phyloP scores from a whole-genome alignment of 1,140 invertebrate species.

The Eufriesea mexicana region DNA sequence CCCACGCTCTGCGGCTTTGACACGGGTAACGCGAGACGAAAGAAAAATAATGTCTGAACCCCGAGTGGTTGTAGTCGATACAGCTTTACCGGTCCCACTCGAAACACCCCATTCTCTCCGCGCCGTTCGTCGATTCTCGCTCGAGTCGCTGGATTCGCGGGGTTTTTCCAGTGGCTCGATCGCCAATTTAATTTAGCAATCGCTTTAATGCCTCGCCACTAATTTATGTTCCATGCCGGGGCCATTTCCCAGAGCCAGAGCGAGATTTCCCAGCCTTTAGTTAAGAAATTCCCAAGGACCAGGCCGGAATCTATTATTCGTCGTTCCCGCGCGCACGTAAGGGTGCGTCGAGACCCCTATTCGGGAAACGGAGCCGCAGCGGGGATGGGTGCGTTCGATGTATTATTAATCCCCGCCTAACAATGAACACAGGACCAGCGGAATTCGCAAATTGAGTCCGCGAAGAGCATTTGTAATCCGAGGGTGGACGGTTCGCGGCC shows the following conservation, averaged over 20 bases:
- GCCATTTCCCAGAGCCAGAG: neutral
- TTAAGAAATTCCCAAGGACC: constrained; percentile 27
- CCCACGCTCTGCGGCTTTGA: constrained; percentile 63
- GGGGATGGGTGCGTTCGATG: constrained; percentile 53
- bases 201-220: neutral
- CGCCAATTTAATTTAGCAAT: neutral
- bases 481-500: neutral
- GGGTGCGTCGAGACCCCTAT: neutral
- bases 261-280: constrained; percentile 5
- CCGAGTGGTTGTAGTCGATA: neutral
- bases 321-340: neutral
- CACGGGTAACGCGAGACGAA: constrained; percentile 53
- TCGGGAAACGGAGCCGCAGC: constrained; percentile 28
- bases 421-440: constrained; percentile 64
- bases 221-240: neutral
- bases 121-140: neutral
- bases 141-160: no score
- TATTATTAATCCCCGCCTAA: constrained; percentile 72
- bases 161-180: neutral
- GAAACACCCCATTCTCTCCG: neutral
- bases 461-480: constrained; percentile 66
- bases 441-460: constrained; percentile 72
- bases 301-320: constrained; percentile 22
- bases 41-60: constrained; percentile 11
- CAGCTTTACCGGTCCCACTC: neutral